These are phyloP conservation scores for Drosophila subobscura DNA, from an alignment of 1,140 invertebrate genomes.

Conservation along the genomic window DNA sequence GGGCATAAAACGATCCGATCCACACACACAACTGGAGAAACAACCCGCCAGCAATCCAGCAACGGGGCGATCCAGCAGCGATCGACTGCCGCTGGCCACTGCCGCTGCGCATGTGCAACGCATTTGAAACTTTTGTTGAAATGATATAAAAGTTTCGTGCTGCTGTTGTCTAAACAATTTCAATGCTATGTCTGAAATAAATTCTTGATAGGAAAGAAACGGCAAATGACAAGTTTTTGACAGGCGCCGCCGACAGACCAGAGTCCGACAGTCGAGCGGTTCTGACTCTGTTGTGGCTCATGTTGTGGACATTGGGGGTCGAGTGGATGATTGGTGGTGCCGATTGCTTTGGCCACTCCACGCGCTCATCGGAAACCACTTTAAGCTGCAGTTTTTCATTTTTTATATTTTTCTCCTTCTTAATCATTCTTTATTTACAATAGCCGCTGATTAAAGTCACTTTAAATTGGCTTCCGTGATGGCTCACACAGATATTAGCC, in stretches of 20 bases:
- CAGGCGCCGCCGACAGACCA: conserved; percentile 55
- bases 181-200: conserved; percentile 70
- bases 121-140: conserved; percentile 69
- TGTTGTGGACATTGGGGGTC: background rate
- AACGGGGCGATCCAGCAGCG: conserved; percentile 16
- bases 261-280: conserved; percentile 26
- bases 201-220: conserved; percentile 68
- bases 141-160: conserved; percentile 62
- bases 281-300: conserved; percentile 1
- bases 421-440: conserved; percentile 52
- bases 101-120: conserved; percentile 71
- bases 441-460: conserved; percentile 57
- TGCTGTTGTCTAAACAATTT: conserved; percentile 56
- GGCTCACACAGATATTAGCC: conserved; percentile 39
- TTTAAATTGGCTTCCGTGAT: conserved; percentile 64
- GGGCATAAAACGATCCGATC: conserved; percentile 58
- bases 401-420: background rate
- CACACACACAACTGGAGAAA: too few relatives aligned
- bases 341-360: conserved; percentile 23
- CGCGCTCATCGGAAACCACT: conserved; percentile 44
- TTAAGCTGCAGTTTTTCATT: conserved; percentile 38
- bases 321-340: conserved; percentile 28
- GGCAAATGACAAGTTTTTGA: conserved; percentile 58
- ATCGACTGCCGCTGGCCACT: conserved; percentile 26
- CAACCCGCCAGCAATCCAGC: conserved; percentile 25